Evolutionary conservation across 53 echinoderm and acorn worm genomes (phyloP).

Genomic region (Echinometra lucunter): DNA sequence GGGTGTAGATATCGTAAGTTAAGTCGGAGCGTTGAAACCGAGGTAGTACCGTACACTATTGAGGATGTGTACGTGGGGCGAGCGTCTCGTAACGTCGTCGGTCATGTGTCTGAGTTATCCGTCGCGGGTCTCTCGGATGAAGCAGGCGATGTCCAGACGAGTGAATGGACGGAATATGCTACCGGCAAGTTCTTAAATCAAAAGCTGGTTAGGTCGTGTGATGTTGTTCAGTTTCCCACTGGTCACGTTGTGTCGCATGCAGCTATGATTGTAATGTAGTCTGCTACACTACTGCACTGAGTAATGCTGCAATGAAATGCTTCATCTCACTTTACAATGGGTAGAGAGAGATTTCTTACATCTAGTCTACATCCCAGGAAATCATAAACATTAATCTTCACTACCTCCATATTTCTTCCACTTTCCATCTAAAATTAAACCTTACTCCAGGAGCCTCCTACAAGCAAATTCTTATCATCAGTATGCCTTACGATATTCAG

Average conservation of each 20-base stretch:
- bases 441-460: too few relatives aligned
- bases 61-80: background rate
- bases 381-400: background rate
- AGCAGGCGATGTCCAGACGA: background rate
- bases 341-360: background rate
- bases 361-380: background rate
- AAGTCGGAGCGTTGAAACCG: background rate
- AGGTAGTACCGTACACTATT: background rate
- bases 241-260: background rate
- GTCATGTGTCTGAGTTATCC: background rate
- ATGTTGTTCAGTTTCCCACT: background rate
- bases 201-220: background rate
- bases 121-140: background rate
- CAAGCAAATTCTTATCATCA: too few relatives aligned
- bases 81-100: background rate
- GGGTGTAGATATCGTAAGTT: background rate
- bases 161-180: background rate
- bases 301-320: background rate
- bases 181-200: background rate
- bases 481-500: too few relatives aligned
- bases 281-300: background rate
- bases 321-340: background rate
- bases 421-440: background rate
- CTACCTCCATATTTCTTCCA: background rate
- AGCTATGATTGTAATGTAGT: background rate